phyloP scores from a whole-genome alignment of 2,797 vertebrate species.

The Trichosurus vulpecula region DNA sequence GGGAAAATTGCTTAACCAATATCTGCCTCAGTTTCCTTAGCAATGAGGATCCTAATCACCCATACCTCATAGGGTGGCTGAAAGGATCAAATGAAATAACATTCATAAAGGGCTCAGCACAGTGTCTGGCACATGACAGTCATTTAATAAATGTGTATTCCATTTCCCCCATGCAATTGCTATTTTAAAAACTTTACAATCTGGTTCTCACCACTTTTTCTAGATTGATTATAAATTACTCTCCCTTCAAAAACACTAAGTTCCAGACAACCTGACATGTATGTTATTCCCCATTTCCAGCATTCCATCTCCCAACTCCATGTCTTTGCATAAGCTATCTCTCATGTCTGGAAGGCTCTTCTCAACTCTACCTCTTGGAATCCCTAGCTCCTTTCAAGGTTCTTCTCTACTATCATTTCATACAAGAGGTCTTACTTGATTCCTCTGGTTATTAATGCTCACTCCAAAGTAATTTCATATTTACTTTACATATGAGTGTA shows the following conservation, averaged over 20 bases:
- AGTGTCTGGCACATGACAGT: neutral
- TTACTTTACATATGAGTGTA: neutral
- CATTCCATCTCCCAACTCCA: neutral
- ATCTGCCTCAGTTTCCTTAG: too few species aligned
- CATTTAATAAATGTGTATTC: neutral
- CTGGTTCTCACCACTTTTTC: neutral
- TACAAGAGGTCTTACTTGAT: neutral
- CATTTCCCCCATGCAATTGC: neutral
- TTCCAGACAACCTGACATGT: neutral
- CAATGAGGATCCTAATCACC: too few species aligned
- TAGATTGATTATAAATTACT: neutral
- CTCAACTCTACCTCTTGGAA: neutral
- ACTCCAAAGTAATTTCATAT: neutral
- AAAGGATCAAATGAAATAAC: neutral
- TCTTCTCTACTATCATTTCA: neutral
- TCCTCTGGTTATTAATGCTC: neutral
- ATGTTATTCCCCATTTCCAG: neutral
- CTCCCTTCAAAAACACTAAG: neutral
- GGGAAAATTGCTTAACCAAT: too few species aligned
- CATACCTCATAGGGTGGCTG: too few species aligned
- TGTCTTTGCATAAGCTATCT: neutral
- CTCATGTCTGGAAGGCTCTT: neutral
- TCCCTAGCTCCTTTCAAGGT: neutral
- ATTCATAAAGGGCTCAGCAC: neutral
- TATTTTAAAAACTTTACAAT: neutral